Conservation (phyloP, 2,888 invertebrate species). For the Himalopsyche kuldschensis region DNA sequence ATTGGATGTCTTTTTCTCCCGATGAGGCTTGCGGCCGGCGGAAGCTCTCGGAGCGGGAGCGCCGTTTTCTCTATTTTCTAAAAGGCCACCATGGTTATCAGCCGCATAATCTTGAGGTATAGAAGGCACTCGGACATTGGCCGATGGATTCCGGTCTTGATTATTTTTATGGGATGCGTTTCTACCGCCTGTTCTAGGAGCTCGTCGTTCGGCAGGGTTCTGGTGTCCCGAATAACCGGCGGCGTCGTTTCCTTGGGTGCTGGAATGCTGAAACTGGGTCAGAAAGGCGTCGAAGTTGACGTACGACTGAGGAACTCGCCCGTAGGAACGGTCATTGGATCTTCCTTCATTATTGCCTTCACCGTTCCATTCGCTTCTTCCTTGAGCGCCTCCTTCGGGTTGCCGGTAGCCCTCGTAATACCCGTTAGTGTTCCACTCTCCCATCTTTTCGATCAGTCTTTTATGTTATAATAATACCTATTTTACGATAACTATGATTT, state of each 20-base stretch:
- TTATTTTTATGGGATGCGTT: background rate
- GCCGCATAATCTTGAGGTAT: background rate
- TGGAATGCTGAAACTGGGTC: constrained; percentile 28
- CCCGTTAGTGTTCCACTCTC: background rate
- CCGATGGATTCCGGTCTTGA: background rate
- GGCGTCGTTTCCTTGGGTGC: constrained; percentile 5
- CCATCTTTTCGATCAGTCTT: background rate
- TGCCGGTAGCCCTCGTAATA: background rate
- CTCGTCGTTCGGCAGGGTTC: background rate
- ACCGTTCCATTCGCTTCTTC: constrained; percentile 15
- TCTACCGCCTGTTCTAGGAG: background rate
- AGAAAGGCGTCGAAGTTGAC: constrained; percentile 32
- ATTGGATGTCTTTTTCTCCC: background rate
- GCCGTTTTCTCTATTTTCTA: constrained; percentile 14
- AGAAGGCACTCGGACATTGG: background rate
- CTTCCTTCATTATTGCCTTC: background rate
- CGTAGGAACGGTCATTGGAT: background rate
- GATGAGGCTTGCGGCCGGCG: background rate
- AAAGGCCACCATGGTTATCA: background rate
- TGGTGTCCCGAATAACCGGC: background rate
- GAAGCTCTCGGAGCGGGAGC: background rate
- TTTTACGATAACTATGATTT: background rate
- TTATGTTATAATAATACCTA: background rate
- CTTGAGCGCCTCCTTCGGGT: background rate
- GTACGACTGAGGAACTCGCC: background rate